Evolutionary conservation across 2,888 invertebrate genomes (phyloP), one percentile per base, ranked within the genome.

Genomic region (Apotomis betuletana): DNA sequence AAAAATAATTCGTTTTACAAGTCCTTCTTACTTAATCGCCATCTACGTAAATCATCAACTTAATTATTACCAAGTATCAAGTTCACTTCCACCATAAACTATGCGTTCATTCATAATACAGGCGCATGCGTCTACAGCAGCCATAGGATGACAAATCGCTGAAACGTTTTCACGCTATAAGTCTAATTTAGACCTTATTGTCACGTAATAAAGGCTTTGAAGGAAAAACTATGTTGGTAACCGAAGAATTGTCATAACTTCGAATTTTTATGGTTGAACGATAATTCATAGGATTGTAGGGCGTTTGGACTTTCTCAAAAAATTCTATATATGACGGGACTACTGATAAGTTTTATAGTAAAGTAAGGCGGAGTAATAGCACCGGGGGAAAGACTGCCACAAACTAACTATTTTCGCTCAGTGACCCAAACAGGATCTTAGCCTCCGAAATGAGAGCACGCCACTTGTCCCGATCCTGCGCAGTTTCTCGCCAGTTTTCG

Each of bases 51-150:
- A 15, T 15, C 0, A 8, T 38, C n/a, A 38, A 3, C 52, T 0
- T 51, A 55, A 27, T 38, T 51, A 8, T 54, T 65, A 54, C 36
- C 61, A 79, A 85, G 80, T 84, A 87, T 87, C 86, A 88, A 87
- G 69, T 79, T 59, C 2, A 3, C 1, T 69, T 4, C 36, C 44
- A 73, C 78, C 51, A 61, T 57, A 76, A 73, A 76, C 79, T 76
- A 79, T 78, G 77, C 79, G 77, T 81, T 83, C 87, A 89, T 89
- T 90, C 89, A 90, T 88, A 86, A 27, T 71, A 74, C 77, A 80
- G 80, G 82, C 83, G 80, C 78, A 79, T 77, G 80, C 80, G 76
- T 74, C 75, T 70, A 71, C 76, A 78, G 78, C 73, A 74, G 58
- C 73, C 55, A 61, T 49, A 69, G 67, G 74, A 80, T 79, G 81